Evolutionary conservation across 2,113 vertebrate genomes (phyloP).

Genomic region (Vombatus ursinus): DNA sequence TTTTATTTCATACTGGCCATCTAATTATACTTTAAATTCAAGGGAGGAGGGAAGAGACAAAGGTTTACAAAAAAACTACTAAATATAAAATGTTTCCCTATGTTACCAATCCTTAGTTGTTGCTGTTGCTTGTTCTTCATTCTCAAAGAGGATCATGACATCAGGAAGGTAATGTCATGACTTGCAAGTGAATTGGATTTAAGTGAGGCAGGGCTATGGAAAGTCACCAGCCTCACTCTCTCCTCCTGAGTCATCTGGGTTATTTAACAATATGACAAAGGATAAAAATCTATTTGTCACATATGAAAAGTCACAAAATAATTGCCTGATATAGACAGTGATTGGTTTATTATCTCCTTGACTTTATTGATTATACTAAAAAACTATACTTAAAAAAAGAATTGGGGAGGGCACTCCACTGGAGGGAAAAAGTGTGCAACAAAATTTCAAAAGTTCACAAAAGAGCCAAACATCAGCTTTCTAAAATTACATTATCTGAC

Average conservation of each 20-base stretch:
- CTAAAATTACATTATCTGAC: conserved; percentile 59
- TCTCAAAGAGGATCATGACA: too few species aligned
- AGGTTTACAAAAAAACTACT: conserved; percentile 19
- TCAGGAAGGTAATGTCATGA: too few species aligned
- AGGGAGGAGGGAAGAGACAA: not conserved
- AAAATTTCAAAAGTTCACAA: not conserved
- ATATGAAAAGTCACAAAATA: conserved; percentile 35
- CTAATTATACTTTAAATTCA: conserved; percentile 34
- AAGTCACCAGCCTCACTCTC: too few species aligned
- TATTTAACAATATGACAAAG: conserved; percentile 71
- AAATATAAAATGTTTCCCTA: conserved; percentile 65
- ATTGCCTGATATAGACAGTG: conserved; percentile 51
- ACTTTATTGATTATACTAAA: conserved; percentile 54
- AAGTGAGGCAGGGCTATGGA: too few species aligned
- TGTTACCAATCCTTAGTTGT: conserved; percentile 44
- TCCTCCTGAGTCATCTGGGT: not conserved
- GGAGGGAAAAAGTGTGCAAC: not conserved
- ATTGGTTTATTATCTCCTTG: conserved; percentile 67
- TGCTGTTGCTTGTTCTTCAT: too few species aligned
- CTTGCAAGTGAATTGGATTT: too few species aligned
- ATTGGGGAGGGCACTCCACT: conserved; percentile 48
- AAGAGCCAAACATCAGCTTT: conserved; percentile 41
- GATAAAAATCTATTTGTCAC: conserved; percentile 63
- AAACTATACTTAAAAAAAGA: conserved; percentile 45
- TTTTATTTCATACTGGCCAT: conserved; percentile 33